Conservation (phyloP, 2,797 vertebrate species). For the Schizopygopsis pylzovi region DNA sequence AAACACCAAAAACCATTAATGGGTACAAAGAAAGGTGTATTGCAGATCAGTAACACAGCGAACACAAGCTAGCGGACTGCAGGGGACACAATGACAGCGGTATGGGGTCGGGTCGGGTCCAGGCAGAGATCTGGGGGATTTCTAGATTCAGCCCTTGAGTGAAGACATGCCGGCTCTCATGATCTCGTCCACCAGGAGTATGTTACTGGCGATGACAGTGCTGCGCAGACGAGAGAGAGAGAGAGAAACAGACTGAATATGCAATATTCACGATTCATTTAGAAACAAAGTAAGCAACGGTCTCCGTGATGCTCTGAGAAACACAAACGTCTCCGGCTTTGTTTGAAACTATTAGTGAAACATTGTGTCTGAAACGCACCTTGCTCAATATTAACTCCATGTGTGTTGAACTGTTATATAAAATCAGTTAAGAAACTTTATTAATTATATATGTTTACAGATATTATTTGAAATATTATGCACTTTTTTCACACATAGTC, state of each 20-base stretch:
- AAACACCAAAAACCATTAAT: conserved; percentile 76
- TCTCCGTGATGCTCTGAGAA: no score
- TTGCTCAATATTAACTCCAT: no score
- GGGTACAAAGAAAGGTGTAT: conserved; percentile 76
- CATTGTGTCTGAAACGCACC: no score
- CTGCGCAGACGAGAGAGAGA: conserved; percentile 68
- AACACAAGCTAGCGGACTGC: conserved; percentile 77
- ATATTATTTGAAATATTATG: no score
- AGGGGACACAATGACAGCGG: conserved; percentile 5
- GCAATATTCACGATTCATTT: no score
- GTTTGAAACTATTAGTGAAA: no score
- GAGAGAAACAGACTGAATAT: not conserved
- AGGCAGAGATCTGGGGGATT: not conserved
- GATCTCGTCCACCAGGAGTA: conserved; percentile 97
- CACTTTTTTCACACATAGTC: no score
- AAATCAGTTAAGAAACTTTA: no score
- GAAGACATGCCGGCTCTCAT: conserved; percentile 99
- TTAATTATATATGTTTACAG: no score
- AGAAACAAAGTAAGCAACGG: no score
- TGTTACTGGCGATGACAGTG: conserved; percentile 97
- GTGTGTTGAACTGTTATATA: no score
- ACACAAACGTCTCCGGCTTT: no score
- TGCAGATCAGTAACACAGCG: conserved; percentile 79
- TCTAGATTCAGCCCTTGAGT: conserved; percentile 86
- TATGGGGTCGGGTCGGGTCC: conserved; percentile 11